These are phyloP conservation scores for Drosophila tanythrix DNA, from an alignment of 2,888 invertebrate species.

Conservation along the genomic window DNA sequence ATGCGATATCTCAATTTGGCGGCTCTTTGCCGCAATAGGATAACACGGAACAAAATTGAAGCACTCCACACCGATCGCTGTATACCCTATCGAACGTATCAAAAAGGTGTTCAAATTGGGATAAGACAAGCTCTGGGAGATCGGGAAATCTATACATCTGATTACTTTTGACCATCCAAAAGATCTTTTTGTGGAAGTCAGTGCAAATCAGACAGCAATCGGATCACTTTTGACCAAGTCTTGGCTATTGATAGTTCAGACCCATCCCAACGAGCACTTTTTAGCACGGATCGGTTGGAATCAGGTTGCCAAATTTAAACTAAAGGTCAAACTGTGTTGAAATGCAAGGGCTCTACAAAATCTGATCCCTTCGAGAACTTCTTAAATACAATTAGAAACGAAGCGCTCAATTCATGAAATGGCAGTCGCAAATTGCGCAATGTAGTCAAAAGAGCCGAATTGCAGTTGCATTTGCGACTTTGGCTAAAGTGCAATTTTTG, in stretches of 20 bases:
- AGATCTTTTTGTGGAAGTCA: too few relatives aligned
- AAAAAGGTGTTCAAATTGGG: too few relatives aligned
- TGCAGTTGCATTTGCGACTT: background rate
- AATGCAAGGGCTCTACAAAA: background rate
- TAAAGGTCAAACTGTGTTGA: background rate
- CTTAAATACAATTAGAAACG: background rate
- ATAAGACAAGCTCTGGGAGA: too few relatives aligned
- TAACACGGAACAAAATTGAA: constrained; percentile 3
- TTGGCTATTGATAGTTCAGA: background rate
- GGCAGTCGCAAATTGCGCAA: background rate
- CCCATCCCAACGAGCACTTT: too few relatives aligned
- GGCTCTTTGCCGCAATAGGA: constrained; percentile 57
- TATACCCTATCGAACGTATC: constrained; percentile 1
- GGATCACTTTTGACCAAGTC: background rate
- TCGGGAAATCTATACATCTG: background rate
- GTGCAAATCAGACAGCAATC: background rate
- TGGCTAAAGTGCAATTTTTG: background rate
- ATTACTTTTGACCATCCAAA: background rate
- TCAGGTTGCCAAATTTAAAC: background rate
- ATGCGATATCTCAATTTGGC: constrained; percentile 82
- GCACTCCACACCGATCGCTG: background rate
- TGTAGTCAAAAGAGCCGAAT: background rate
- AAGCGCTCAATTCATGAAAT: background rate
- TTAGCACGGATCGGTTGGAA: background rate
- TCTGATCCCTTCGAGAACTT: background rate